A percentile compares a stretch with the other conserved stretches of the same genome.
Evolutionary conservation across 2,797 vertebrate species (phyloP).

Genomic region (Spinus olivaceus): DNA sequence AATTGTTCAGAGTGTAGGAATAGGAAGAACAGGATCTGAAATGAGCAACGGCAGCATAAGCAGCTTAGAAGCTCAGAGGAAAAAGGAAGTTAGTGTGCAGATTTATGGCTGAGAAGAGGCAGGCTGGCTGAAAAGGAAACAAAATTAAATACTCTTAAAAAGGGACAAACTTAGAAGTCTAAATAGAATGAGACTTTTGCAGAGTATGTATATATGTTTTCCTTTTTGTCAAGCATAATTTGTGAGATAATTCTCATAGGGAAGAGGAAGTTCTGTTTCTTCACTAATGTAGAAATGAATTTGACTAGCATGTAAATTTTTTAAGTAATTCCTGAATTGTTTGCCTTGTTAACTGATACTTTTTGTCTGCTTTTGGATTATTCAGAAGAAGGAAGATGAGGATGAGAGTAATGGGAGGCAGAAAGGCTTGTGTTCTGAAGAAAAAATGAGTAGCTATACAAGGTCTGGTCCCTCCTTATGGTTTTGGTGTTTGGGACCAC

Average conservation of each 20-base stretch:
- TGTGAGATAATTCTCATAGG: not conserved
- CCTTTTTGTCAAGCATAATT: not conserved
- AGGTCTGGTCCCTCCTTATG: not conserved
- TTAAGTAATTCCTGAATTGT: not conserved
- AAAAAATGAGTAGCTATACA: not conserved
- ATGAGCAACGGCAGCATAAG: not conserved
- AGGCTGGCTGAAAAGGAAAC: not conserved
- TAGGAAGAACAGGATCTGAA: not conserved
- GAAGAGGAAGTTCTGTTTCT: constrained; percentile 30
- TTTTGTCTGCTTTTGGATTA: not conserved
- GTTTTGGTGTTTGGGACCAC: not conserved
- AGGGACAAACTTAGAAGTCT: not conserved
- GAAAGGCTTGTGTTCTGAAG: not conserved
- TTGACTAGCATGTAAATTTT: constrained; percentile 27
- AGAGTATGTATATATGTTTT: not conserved
- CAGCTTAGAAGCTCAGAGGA: not conserved
- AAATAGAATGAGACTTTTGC: not conserved
- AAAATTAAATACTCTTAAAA: not conserved
- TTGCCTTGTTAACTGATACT: not conserved
- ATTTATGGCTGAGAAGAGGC: not conserved
- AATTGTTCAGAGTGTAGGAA: not conserved
- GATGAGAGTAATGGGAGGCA: not conserved
- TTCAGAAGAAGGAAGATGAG: not conserved
- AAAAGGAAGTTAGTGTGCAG: constrained; percentile 11
- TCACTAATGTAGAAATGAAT: constrained; percentile 12